A percentile compares a stretch with the other conserved stretches of the same genome.
Evolutionary conservation across 92 coral and sea anemone species (phyloP).

Genomic region (Epizoanthus fatuus): DNA sequence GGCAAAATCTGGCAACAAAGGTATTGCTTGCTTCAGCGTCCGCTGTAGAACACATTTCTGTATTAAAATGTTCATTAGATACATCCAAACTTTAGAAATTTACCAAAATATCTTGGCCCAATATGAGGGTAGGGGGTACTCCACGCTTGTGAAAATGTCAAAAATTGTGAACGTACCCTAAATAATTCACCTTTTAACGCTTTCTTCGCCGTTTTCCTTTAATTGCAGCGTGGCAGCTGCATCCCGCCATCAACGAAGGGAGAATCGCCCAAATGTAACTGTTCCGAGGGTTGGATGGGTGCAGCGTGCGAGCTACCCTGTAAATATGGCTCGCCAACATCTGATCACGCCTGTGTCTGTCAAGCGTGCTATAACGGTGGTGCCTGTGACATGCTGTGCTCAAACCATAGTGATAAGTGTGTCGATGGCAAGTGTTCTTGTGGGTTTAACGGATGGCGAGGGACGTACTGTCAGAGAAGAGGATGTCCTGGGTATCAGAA

Average conservation of each 20-base stretch:
- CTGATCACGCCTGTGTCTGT: slow-evolving; percentile 63
- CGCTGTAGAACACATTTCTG: too few relatives aligned
- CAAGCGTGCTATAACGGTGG: slow-evolving; percentile 78
- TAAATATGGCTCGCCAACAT: slow-evolving; percentile 63
- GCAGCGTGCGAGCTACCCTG: slow-evolving; percentile 75
- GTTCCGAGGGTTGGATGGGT: slow-evolving; percentile 82
- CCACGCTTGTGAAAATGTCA: neutral
- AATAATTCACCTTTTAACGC: neutral
- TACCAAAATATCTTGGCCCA: too few relatives aligned
- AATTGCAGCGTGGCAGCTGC: slow-evolving; percentile 65
- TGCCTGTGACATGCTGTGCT: slow-evolving; percentile 73
- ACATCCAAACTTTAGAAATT: too few relatives aligned
- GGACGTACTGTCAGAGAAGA: slow-evolving; percentile 62
- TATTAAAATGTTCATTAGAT: too few relatives aligned
- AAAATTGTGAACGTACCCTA: too few relatives aligned
- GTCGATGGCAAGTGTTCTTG: slow-evolving; percentile 68
- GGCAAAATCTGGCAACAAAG: too few relatives aligned
- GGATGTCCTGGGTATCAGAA: slow-evolving; percentile 72
- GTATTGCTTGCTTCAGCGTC: too few relatives aligned
- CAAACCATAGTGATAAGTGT: slow-evolving; percentile 70
- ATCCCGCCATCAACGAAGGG: slow-evolving; percentile 50
- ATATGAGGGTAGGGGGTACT: too few relatives aligned
- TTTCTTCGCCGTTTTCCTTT: neutral
- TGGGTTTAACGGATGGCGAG: slow-evolving; percentile 85
- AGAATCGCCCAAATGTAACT: slow-evolving; percentile 62